These are phyloP conservation scores for Euplexia lucipara DNA, from an alignment of 2,888 invertebrate genomes.

Conservation along the genomic window DNA sequence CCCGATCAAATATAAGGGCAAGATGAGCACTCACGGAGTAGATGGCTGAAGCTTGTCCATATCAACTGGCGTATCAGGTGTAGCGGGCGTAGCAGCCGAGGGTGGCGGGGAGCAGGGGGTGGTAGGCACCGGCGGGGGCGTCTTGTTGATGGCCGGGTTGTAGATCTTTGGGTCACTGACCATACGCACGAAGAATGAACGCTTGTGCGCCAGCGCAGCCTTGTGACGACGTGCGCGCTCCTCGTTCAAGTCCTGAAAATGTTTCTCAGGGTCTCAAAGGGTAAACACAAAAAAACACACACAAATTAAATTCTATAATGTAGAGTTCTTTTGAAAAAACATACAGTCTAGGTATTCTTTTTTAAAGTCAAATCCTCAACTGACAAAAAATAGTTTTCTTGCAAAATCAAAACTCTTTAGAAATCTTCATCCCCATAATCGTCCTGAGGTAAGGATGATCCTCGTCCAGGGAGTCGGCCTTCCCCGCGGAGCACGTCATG, in stretches of 20 bases:
- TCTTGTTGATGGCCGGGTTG: constrained; percentile 97
- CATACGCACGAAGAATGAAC: constrained; percentile 99
- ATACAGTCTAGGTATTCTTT: too few relatives aligned
- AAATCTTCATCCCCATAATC: too few relatives aligned
- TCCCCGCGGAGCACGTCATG: too few relatives aligned
- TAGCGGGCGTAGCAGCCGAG: constrained; percentile 75
- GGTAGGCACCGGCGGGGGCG: constrained; percentile 92
- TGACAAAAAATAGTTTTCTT: too few relatives aligned
- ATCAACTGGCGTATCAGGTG: constrained; percentile 81
- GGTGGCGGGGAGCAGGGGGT: constrained; percentile 89
- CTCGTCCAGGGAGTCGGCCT: too few relatives aligned
- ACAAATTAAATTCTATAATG: too few relatives aligned
- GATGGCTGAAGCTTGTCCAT: constrained; percentile 73
- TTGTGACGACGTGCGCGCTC: constrained; percentile 94
- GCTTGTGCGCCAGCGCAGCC: constrained; percentile 96
- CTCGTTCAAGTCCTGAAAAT: constrained; percentile 93
- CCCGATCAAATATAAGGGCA: neutral
- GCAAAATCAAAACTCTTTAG: too few relatives aligned
- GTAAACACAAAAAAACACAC: too few relatives aligned
- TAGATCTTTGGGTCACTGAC: constrained; percentile 99
- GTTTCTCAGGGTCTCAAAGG: too few relatives aligned
- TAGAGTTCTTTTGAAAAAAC: too few relatives aligned
- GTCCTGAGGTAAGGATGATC: too few relatives aligned
- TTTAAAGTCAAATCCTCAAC: too few relatives aligned
- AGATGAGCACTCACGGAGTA: constrained; percentile 77